phyloP scores from a whole-genome alignment of 2,888 invertebrate genomes.

The Cyrtodaria siliqua region DNA sequence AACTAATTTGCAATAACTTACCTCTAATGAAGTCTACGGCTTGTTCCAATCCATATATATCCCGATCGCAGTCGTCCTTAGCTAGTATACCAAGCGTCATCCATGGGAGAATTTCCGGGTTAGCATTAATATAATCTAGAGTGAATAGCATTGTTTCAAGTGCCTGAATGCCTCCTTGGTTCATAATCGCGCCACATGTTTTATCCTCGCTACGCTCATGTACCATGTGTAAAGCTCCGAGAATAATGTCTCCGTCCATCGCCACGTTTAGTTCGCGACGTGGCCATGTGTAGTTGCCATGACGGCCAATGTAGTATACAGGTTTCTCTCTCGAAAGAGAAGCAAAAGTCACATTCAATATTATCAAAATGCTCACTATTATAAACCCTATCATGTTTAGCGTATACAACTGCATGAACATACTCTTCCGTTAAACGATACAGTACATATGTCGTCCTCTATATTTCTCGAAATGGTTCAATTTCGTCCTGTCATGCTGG shows the following conservation, averaged over 20 bases:
- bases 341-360: neutral
- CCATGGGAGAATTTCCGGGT: constrained; percentile 90
- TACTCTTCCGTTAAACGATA: no score
- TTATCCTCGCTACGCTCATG: constrained; percentile 94
- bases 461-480: no score
- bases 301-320: constrained; percentile 58
- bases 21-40: constrained; percentile 98
- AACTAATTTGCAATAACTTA: no score
- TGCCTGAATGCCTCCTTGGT: constrained; percentile 93
- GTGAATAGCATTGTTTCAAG: constrained; percentile 97
- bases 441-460: no score
- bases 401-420: no score
- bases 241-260: constrained; percentile 94
- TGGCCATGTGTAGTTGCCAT: constrained; percentile 83
- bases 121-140: constrained; percentile 90
- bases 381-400: no score
- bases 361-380: neutral
- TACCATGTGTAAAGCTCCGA: constrained; percentile 98
- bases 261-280: constrained; percentile 89
- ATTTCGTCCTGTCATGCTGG: no score
- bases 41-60: constrained; percentile 97
- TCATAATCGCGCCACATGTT: constrained; percentile 97
- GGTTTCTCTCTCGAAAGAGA: constrained; percentile 46
- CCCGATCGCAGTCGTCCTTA: constrained; percentile 97
- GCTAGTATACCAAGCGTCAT: constrained; percentile 95